Percentiles rank a stretch among this genome's conserved stretches.
Conservation (phyloP, 2,113 vertebrate species). For the Mohoua ochrocephala region DNA sequence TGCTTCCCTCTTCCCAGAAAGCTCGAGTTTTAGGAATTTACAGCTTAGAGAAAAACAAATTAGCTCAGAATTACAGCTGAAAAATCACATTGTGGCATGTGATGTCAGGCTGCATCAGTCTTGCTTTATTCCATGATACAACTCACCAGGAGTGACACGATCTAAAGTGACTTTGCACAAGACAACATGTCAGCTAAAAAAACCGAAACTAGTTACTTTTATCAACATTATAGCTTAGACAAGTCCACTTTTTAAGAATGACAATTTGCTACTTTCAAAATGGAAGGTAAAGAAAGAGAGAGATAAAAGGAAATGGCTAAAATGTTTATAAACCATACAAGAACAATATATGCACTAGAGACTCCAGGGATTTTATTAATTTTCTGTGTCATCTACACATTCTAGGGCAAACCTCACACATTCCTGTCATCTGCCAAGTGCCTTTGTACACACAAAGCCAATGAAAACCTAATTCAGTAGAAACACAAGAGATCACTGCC, state of each 20-base stretch:
- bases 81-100: background rate
- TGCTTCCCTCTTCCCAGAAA: background rate
- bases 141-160: background rate
- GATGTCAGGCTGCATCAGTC: background rate
- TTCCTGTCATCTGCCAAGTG: background rate
- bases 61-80: background rate
- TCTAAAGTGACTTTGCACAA: conserved; percentile 29
- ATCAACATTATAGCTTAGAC: background rate
- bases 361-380: background rate
- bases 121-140: background rate
- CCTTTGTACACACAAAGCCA: background rate
- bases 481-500: background rate
- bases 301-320: background rate
- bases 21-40: background rate
- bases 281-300: background rate
- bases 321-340: background rate
- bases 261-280: background rate
- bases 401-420: background rate
- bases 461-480: background rate
- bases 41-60: background rate
- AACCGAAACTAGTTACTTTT: background rate
- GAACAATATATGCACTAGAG: background rate
- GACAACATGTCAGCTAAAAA: background rate
- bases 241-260: background rate
- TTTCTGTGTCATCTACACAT: background rate